These are phyloP conservation scores for Gymnogyps californianus DNA, from an alignment of 2,113 vertebrate species.

Conservation along the genomic window DNA sequence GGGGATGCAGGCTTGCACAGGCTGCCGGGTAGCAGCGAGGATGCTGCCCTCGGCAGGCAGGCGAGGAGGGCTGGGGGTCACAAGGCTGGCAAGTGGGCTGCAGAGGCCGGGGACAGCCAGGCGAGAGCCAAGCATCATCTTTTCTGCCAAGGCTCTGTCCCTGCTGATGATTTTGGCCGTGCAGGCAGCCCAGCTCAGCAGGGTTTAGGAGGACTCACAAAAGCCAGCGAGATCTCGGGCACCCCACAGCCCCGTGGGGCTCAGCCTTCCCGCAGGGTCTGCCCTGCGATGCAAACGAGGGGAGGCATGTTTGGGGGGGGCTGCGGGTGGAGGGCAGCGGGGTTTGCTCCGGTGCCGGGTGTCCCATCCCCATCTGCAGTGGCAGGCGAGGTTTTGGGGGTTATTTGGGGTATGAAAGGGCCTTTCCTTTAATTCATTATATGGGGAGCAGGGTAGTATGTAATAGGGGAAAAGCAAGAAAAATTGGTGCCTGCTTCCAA, in stretches of 20 bases:
- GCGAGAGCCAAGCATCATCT: rapidly evolving
- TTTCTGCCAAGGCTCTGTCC: not conserved
- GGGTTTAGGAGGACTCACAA: not conserved
- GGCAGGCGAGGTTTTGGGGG: not conserved
- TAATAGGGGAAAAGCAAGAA: not conserved
- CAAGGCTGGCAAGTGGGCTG: not conserved
- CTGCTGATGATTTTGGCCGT: not conserved
- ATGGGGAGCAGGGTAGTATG: rapidly evolving
- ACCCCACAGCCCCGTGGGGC: not conserved
- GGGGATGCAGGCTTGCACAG: not conserved
- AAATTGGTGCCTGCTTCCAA: rapidly evolving
- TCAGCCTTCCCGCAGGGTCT: not conserved
- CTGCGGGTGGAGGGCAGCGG: not conserved
- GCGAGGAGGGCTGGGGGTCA: not conserved
- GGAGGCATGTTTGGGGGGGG: no score
- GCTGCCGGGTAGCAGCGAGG: not conserved
- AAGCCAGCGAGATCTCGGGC: not conserved
- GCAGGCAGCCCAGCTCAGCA: not conserved
- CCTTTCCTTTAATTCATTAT: not conserved
- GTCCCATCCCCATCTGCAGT: not conserved
- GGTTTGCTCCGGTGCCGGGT: not conserved
- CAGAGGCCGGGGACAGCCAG: not conserved
- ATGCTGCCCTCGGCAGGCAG: not conserved
- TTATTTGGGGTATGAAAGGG: not conserved
- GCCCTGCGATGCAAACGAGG: rapidly evolving